phyloP scores from a whole-genome alignment of 2,888 invertebrate species.

The Himalopsyche tibetana region DNA sequence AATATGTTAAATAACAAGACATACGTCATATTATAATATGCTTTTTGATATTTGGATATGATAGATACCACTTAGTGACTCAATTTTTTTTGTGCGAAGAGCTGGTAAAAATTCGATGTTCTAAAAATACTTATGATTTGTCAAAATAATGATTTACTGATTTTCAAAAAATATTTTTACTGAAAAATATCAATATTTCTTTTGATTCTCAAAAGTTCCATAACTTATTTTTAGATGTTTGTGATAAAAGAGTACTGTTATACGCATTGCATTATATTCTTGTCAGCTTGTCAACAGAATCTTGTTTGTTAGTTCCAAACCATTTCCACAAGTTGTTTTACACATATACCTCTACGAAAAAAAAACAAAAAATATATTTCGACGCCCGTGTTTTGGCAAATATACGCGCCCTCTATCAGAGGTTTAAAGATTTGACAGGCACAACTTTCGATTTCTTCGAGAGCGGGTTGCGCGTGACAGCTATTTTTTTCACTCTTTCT shows the following conservation, averaged over 20 bases:
- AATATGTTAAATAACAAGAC: too few species aligned
- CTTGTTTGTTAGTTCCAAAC: constrained; percentile 21
- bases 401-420: constrained; percentile 40
- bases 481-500: constrained; percentile 15
- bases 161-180: too few species aligned
- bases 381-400: constrained; percentile 27
- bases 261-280: neutral
- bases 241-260: neutral
- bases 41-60: too few species aligned
- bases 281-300: constrained; percentile 17
- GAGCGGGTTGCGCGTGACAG: constrained; percentile 35
- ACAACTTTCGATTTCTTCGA: constrained; percentile 33
- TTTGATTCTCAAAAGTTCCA: too few species aligned
- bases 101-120: too few species aligned
- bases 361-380: constrained; percentile 8
- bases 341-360: neutral
- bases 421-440: constrained; percentile 29
- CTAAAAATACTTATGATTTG: too few species aligned
- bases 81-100: too few species aligned
- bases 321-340: neutral
- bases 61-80: too few species aligned
- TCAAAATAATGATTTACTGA: too few species aligned
- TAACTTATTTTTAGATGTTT: too few species aligned
- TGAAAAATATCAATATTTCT: too few species aligned
- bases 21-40: too few species aligned